These are phyloP conservation scores for Anneissia japonica DNA, from an alignment of 35 echinoderm and acorn worm genomes.

Conservation along the genomic window DNA sequence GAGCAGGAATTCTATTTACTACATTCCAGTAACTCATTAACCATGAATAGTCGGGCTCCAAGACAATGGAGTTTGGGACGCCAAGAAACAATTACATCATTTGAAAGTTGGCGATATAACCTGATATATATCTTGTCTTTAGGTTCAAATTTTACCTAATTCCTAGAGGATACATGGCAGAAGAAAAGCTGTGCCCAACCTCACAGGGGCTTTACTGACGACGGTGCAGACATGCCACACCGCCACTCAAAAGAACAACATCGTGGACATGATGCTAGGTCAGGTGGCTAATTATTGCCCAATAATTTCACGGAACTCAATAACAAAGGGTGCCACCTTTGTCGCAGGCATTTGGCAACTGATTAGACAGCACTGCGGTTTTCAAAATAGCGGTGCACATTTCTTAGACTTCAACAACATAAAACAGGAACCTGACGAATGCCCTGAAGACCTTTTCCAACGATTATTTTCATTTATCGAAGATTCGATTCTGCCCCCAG, in stretches of 20 bases:
- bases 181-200: conserved; percentile 37
- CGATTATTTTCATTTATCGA: conserved; percentile 31
- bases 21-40: too few relatives aligned
- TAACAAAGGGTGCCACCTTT: conserved; percentile 26
- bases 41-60: neutral
- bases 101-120: conserved; percentile 21
- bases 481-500: conserved; percentile 4
- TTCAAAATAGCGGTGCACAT: conserved; percentile 27
- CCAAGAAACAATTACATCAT: neutral
- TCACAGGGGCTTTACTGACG: conserved; percentile 24
- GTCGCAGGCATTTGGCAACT: conserved; percentile 29
- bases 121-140: conserved; percentile 41
- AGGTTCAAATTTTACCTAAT: conserved; percentile 49
- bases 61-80: conserved; percentile 9
- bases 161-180: conserved; percentile 33
- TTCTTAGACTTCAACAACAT: conserved; percentile 31
- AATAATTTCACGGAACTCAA: conserved; percentile 30
- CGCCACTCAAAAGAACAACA: conserved; percentile 18
- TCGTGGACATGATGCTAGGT: conserved; percentile 40
- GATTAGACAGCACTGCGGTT: conserved; percentile 46
- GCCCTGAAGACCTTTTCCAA: conserved; percentile 49
- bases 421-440: conserved; percentile 24
- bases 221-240: conserved; percentile 8
- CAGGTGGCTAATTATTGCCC: conserved; percentile 60
- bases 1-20: too few relatives aligned